These are phyloP conservation scores for Aplodontia rufa DNA, from an alignment of 2,113 vertebrate genomes.

Conservation along the genomic window DNA sequence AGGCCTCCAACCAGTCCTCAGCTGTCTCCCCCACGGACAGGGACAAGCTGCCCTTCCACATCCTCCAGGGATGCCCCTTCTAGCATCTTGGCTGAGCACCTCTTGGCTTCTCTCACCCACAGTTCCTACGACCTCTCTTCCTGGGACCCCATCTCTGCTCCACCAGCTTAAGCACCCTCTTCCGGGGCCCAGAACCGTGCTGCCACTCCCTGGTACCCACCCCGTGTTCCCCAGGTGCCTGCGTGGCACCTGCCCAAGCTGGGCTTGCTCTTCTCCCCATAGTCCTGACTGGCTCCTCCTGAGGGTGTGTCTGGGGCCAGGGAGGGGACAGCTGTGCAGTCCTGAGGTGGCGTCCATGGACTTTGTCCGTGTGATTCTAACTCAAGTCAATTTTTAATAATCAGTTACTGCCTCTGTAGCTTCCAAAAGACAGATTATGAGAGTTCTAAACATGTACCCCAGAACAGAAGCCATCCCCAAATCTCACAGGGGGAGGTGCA, in stretches of 20 bases:
- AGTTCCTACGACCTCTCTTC: background rate
- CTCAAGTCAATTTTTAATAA: conserved; percentile 3
- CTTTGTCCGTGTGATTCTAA: background rate
- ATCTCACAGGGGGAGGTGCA: background rate
- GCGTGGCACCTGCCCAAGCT: background rate
- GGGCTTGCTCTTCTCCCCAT: background rate
- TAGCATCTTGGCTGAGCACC: background rate
- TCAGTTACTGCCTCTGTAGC: background rate
- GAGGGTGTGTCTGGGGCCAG: too few relatives aligned
- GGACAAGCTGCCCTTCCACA: background rate
- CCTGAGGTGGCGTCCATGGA: background rate
- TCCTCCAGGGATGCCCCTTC: background rate
- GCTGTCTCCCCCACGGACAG: fast-evolving
- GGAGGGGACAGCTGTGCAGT: too few relatives aligned
- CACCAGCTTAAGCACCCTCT: background rate
- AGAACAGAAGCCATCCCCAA: fast-evolving
- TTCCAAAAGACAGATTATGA: background rate
- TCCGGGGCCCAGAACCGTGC: background rate
- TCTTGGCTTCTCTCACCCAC: background rate
- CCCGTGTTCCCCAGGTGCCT: background rate
- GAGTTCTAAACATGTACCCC: background rate
- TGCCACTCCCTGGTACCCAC: fast-evolving
- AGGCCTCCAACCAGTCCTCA: background rate
- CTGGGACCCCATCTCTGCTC: background rate
- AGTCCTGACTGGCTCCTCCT: background rate